Base-by-base conservation (phyloP, 2,113 vertebrate genomes). In the Lophius piscatorius region DNA sequence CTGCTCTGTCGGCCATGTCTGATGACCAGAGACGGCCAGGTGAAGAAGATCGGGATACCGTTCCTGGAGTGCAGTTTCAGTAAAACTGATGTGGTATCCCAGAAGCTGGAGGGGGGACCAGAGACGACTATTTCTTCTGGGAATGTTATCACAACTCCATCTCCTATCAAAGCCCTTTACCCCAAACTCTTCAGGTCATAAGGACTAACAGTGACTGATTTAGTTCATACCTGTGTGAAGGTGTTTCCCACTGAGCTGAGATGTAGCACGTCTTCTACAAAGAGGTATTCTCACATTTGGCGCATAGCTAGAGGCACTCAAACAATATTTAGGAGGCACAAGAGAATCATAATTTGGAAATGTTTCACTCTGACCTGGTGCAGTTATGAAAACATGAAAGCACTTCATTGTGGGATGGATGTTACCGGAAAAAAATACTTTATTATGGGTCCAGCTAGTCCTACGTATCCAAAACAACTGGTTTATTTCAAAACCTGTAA, bases 51-150 rank as follows among this genome's bases (percentile, higher is more conserved):
- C 1, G 91, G 93, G 7, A 76, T 92, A 26, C 89, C 90, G 0
- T 92, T 91, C 63, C 61, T 93, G 31, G 93, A 94, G 49, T 88
- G 90, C 58, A 95, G 93, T 83, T 93, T 92, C 59, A 93, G 92
- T 48, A 93, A 91, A 75, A 90, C 90, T 0, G 94, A 94, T 51
- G 85, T 82, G 13, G 82, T 89, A 0, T 90, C 91, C 0, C 91
- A 91, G 45, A 92, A 85, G 54, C 74, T 84, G 4, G 92, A 93
- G 1, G 87, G 70, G 0, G 90, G 85, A 2, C 23, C 72, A 21
- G 92, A 95, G 54, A 92, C 87, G 0, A 93, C 90, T 6, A 70
- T 91, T 36, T 94, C 92, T 2, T 90, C 91, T 0, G 90, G 91
- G 22, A 93, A 93, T 41, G 52, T 52, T 12, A 39, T 81, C 62